These are phyloP conservation scores for Luidia sarsii DNA, from an alignment of 53 echinoderm and acorn worm species.

Conservation along the genomic window DNA sequence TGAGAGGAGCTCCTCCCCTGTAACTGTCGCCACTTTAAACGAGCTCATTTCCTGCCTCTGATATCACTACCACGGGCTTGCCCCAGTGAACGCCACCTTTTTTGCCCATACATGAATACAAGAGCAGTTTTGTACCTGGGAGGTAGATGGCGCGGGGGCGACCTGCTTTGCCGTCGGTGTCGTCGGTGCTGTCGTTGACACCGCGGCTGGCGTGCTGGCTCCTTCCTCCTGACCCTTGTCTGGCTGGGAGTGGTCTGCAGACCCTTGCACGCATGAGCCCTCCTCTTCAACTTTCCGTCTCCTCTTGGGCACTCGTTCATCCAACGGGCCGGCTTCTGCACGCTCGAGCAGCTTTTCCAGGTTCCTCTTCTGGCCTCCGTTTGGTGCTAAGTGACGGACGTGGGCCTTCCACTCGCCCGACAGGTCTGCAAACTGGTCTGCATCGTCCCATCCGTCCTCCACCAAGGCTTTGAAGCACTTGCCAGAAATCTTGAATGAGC, in stretches of 20 bases:
- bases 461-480: constrained; percentile 6
- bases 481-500: not conserved
- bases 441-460: constrained; percentile 16
- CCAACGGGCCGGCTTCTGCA: not conserved
- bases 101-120: too few species aligned
- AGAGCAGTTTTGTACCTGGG: not conserved
- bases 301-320: not conserved
- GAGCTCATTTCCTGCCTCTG: too few species aligned
- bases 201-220: not conserved
- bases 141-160: not conserved
- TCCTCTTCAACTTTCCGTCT: not conserved
- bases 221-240: constrained; percentile 1
- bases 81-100: too few species aligned
- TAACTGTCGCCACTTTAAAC: too few species aligned
- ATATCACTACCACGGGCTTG: too few species aligned
- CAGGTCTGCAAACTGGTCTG: not conserved
- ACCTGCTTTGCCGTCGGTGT: not conserved
- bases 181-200: too few species aligned
- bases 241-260: not conserved
- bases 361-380: constrained; percentile 2
- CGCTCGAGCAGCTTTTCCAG: constrained; percentile 5
- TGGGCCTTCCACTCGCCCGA: constrained; percentile 1
- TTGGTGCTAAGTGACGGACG: not conserved
- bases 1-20: too few species aligned
- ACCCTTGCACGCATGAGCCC: not conserved